These are phyloP conservation scores for Heliconius congener DNA, from an alignment of 1,140 invertebrate species.

Conservation along the genomic window DNA sequence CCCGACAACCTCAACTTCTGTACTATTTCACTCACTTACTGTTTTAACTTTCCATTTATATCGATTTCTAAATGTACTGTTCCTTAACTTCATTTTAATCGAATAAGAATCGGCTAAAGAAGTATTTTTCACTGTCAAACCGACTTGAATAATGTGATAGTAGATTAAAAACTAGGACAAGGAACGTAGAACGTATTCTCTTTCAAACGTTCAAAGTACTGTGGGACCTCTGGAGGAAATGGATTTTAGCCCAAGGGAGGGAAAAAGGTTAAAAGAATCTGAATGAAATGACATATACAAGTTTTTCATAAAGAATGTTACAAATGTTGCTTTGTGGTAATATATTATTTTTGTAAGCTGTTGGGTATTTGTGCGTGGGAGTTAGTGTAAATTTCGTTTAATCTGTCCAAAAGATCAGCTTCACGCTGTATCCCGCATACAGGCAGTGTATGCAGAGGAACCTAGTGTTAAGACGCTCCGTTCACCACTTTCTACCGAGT, in stretches of 20 bases:
- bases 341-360: not conserved
- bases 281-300: slow-evolving; percentile 6
- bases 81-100: slow-evolving; percentile 3
- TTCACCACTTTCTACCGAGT: no score
- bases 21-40: no score
- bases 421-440: no score
- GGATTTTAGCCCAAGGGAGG: slow-evolving; percentile 6
- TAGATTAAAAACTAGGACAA: slow-evolving; percentile 24
- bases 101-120: slow-evolving; percentile 8
- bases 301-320: not conserved
- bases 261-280: slow-evolving; percentile 13
- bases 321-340: not conserved
- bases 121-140: slow-evolving; percentile 26
- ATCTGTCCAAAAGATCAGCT: not conserved
- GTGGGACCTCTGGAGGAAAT: slow-evolving; percentile 14
- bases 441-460: no score
- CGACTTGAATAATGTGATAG: slow-evolving; percentile 19
- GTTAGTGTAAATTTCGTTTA: not conserved
- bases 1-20: no score
- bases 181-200: slow-evolving; percentile 1
- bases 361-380: not conserved
- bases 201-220: slow-evolving; percentile 13
- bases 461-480: no score
- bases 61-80: not conserved
- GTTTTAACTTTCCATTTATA: not conserved